These are phyloP conservation scores for Dexiosoma caninum DNA, from an alignment of 2,888 invertebrate species.

Conservation along the genomic window DNA sequence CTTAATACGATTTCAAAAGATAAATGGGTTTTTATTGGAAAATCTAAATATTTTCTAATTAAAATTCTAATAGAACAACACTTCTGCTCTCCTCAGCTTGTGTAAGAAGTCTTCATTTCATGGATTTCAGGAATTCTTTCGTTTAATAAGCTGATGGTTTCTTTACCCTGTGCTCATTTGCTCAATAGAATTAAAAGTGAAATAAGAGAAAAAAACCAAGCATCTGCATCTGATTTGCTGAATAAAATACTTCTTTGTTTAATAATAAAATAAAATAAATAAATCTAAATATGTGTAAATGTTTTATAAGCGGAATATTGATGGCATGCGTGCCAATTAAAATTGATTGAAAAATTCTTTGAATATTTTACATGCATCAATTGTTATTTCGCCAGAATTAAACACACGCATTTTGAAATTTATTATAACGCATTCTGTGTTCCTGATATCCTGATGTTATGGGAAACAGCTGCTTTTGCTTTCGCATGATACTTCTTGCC, in stretches of 20 bases:
- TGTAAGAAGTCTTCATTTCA: not conserved
- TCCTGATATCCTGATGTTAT: conserved; percentile 27
- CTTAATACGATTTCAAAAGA: conserved; percentile 29
- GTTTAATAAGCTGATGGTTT: conserved; percentile 40
- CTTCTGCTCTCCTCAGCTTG: not conserved
- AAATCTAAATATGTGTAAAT: conserved; percentile 50
- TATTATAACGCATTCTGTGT: not conserved
- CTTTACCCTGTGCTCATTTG: conserved; percentile 21
- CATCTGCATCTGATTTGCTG: conserved; percentile 32
- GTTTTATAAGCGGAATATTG: conserved; percentile 66
- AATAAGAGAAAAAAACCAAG: conserved; percentile 16
- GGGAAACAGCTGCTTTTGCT: conserved; percentile 49
- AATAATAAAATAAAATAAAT: not conserved
- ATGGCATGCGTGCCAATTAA: conserved; percentile 77
- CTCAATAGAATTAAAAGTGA: conserved; percentile 18
- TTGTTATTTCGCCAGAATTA: conserved; percentile 43
- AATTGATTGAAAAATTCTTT: conserved; percentile 76
- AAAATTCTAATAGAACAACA: conserved; percentile 33
- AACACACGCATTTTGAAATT: not conserved
- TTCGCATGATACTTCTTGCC: not conserved
- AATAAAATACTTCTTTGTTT: conserved; percentile 2
- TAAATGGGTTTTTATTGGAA: conserved; percentile 51
- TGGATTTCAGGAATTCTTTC: not conserved
- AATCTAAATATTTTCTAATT: conserved; percentile 58
- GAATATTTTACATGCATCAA: conserved; percentile 69